Conservation (phyloP, 2,797 vertebrate species). For the Periparus ater region DNA sequence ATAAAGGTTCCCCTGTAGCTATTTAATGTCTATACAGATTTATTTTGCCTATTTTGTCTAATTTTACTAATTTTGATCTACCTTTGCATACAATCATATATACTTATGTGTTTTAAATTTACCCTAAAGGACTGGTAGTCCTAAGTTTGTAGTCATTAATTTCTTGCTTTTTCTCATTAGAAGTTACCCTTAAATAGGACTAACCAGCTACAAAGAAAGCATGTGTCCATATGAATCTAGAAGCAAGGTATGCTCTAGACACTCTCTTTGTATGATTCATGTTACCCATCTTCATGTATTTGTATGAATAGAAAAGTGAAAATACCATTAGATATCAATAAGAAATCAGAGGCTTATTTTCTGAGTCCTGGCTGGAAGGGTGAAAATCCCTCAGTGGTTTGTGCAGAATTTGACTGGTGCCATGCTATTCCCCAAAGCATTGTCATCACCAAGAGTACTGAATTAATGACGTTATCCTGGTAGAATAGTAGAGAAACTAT, state of each 20-base stretch:
- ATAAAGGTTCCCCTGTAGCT: background rate
- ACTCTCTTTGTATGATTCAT: background rate
- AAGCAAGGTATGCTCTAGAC: background rate
- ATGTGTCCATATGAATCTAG: background rate
- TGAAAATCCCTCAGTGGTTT: background rate
- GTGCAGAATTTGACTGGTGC: background rate
- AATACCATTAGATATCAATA: background rate
- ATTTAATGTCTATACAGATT: background rate
- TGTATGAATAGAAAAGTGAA: background rate
- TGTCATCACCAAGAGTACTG: background rate
- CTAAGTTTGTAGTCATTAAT: background rate
- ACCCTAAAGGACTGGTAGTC: background rate
- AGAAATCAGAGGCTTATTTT: background rate
- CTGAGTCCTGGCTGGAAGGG: background rate
- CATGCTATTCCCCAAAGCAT: background rate
- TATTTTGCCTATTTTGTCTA: background rate
- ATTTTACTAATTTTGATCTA: background rate
- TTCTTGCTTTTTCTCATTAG: background rate
- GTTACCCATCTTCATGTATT: background rate
- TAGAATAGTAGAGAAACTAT: background rate
- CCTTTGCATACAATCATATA: background rate
- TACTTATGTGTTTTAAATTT: background rate
- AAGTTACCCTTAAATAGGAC: background rate
- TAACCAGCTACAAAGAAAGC: background rate
- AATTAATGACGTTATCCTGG: background rate